Evolutionary conservation across 2,113 vertebrate genomes (phyloP), one percentile per base, ranked within the genome.

Genomic region (Spheniscus mendiculus): DNA sequence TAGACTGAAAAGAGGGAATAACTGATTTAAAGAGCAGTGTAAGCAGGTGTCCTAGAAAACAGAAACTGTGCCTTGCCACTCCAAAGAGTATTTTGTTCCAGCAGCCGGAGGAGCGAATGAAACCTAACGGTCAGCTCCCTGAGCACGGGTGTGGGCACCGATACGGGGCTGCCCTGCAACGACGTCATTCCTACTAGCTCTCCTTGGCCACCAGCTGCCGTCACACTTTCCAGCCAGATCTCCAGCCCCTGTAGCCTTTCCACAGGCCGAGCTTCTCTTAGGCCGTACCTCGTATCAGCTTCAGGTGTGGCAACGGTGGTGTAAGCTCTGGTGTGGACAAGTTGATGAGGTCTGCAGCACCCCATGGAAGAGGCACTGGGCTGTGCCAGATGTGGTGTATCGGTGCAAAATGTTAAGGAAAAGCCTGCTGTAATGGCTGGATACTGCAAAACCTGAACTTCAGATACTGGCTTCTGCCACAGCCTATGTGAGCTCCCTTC

Each of bases 111-210:
- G 44, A 84, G 22, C 50, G 55, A 9, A 53, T 1, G 59, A 73
- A 89, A 42, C 16, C 15, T 45, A 9, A 34, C 2, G 10, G 34
- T 47, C 38, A 12, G 65, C 25, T 78, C 45, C 32, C 36, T 15
- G 45, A 56, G 26, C 11, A 20, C 0, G 0, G 21, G 23, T 38
- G 9, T 15, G 45, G 80, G 83, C 30, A 15, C 12, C 0, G 0
- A 5, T 65, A 11, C 8, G 6, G 22, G n/a, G 50, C 66, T 92
- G 40, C 53, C 56, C n/a, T 3, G 1, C 30, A 44, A 3, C 36
- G 15, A 4, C 8, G 1, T 42, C 44, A 10, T 56, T 47, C 8
- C 36, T 12, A 26, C 27, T 45, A 23, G 63, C 21, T 74, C 8
- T 23, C 22, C 38, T 38, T 1, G 0, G 29, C 18, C 17, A 45